Evolutionary conservation across 2,888 invertebrate genomes (phyloP), one percentile per base, ranked within the genome.

Genomic region (Epsilonema sp.): DNA sequence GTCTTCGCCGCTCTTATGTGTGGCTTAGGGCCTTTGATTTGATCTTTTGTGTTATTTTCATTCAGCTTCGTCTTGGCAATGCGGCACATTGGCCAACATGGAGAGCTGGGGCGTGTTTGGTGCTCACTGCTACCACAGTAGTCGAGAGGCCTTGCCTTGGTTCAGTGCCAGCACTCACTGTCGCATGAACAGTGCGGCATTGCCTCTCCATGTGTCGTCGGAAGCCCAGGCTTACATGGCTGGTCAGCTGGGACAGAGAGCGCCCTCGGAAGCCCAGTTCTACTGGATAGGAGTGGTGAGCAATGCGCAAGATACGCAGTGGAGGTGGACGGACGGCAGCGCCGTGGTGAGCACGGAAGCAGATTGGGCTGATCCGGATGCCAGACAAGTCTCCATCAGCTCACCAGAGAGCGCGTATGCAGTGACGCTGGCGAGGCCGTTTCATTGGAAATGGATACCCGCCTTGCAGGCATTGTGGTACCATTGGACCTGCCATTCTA

Each of bases 41-140:
- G n/a, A n/a, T n/a, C n/a, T n/a, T n/a, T n/a, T n/a, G n/a, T n/a
- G n/a, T n/a, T n/a, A n/a, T n/a, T n/a, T n/a, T n/a, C n/a, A n/a
- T n/a, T n/a, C 31, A 49, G 49, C 49, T 2, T 49, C 49, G 16
- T 8, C 22, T 2, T 45, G 47, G 43, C 47, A 47, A 37, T 49
- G 49, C 26, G 45, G 41, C 21, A 22, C 4, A 4, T 4, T 42
- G 4, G 22, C 19, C 2, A 21, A 25, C 13, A 26, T 44, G 47
- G 26, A 41, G 11, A 20, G 21, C 4, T 47, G 38, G 47, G 45
- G 44, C 21, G 37, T 47, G 8, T 38, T 26, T 22, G 25, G n/a
- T 11, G 46, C 36, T 22, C 23, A 31, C 22, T 49, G 49, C 26
- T 47, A 26, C 38, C 38, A 46, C 26, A 42, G 45, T 2, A 49